phyloP scores from a whole-genome alignment of 2,888 invertebrate genomes.

The Parnassius apollo region DNA sequence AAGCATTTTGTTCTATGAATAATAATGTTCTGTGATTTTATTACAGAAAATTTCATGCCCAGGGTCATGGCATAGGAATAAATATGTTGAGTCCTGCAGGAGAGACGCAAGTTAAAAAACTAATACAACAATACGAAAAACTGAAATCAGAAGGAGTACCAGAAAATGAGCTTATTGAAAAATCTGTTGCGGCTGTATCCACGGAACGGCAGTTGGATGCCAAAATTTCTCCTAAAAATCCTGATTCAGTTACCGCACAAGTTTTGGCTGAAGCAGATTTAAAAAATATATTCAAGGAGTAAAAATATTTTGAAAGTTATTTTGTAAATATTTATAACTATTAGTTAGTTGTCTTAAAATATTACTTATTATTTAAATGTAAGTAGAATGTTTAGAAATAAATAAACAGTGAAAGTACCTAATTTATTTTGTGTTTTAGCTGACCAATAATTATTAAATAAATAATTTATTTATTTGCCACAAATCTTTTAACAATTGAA shows the following conservation, averaged over 20 bases:
- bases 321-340: no score
- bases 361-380: no score
- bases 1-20: neutral
- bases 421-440: no score
- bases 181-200: conserved; percentile 50
- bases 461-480: no score
- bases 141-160: conserved; percentile 77
- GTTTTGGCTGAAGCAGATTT: conserved; percentile 43
- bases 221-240: conserved; percentile 38
- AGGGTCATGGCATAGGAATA: conserved; percentile 77
- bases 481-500: no score
- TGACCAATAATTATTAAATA: no score
- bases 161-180: conserved; percentile 74
- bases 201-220: conserved; percentile 46
- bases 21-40: conserved; percentile 8
- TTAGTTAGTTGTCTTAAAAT: no score
- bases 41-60: conserved; percentile 85
- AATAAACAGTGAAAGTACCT: no score
- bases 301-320: conserved; percentile 3
- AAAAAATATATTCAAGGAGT: conserved; percentile 39
- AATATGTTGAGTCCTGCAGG: conserved; percentile 77
- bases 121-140: conserved; percentile 82
- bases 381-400: no score
- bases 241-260: conserved; percentile 56
- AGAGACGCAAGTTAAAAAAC: conserved; percentile 81